phyloP scores from a whole-genome alignment of 2,888 invertebrate species.

The Lissocephala sabroskyi region DNA sequence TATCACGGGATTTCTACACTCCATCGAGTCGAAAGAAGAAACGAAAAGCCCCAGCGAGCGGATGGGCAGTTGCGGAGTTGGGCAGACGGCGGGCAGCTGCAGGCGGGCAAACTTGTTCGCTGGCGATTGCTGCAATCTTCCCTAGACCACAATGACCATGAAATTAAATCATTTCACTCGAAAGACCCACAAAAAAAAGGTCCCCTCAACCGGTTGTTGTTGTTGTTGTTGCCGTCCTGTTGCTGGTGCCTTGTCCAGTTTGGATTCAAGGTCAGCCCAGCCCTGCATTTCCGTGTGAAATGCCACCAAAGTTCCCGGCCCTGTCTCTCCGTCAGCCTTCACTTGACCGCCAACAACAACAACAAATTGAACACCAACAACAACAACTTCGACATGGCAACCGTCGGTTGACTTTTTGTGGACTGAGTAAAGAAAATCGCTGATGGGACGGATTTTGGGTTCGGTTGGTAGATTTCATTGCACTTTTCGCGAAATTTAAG shows the following conservation, averaged over 20 bases:
- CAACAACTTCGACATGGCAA: not conserved
- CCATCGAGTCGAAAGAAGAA: constrained; percentile 28
- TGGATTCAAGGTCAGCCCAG: constrained; percentile 50
- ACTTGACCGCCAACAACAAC: constrained; percentile 13
- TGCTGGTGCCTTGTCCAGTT: constrained; percentile 31
- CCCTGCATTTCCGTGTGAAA: constrained; percentile 56
- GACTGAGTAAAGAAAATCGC: too few species aligned
- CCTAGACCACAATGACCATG: constrained; percentile 41
- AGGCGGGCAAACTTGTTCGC: not conserved
- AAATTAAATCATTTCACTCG: constrained; percentile 56
- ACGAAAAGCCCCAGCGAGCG: not conserved
- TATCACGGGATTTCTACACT: constrained; percentile 55
- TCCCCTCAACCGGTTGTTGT: constrained; percentile 13
- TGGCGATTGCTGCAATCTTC: not conserved
- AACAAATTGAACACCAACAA: not conserved
- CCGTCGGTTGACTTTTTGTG: too few species aligned
- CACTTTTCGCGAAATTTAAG: constrained; percentile 33
- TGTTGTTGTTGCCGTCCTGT: constrained; percentile 19
- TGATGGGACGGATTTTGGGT: too few species aligned
- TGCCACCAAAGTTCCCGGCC: constrained; percentile 37
- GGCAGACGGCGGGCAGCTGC: not conserved
- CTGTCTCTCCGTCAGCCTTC: constrained; percentile 25
- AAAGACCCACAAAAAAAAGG: constrained; percentile 11
- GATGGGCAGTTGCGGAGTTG: not conserved
- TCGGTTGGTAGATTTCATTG: constrained; percentile 6